Evolutionary conservation across 2,797 vertebrate genomes (phyloP).

Genomic region (Etheostoma perlongum): DNA sequence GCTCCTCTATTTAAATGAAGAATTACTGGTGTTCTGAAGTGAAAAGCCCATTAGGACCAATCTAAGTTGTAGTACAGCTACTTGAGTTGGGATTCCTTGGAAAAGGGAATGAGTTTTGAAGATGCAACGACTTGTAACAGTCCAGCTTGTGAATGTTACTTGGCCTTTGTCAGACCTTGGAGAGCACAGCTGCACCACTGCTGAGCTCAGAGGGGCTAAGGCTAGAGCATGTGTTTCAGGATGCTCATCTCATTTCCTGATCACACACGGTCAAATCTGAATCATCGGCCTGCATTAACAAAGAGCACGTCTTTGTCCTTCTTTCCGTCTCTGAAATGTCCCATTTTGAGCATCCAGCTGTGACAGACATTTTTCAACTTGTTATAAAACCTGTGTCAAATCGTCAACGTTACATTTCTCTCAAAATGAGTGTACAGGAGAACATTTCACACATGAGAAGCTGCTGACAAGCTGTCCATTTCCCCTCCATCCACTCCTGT

Average conservation of each 20-base stretch:
- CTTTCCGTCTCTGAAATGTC: slow-evolving; percentile 8
- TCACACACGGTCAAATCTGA: not conserved
- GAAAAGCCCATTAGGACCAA: not conserved
- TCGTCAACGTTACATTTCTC: slow-evolving; percentile 15
- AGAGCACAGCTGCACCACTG: not conserved
- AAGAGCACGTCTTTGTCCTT: slow-evolving; percentile 4
- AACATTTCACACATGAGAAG: slow-evolving; percentile 51
- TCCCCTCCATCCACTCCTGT: slow-evolving; percentile 32
- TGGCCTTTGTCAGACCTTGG: not conserved
- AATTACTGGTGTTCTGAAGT: not conserved
- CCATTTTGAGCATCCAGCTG: not conserved
- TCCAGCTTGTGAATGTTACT: not conserved
- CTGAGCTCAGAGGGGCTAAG: not conserved
- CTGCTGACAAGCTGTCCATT: slow-evolving; percentile 52
- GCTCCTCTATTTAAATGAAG: not conserved
- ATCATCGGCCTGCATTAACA: not conserved
- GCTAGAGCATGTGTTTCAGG: not conserved
- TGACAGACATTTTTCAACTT: slow-evolving; percentile 17
- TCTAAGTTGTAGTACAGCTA: not conserved
- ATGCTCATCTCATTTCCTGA: not conserved
- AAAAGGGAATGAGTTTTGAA: not conserved
- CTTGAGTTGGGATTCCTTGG: not conserved
- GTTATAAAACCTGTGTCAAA: slow-evolving; percentile 25
- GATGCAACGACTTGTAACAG: not conserved
- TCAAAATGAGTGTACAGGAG: slow-evolving; percentile 7